A percentile compares a stretch with the other conserved stretches of the same genome.
Evolutionary conservation across 2,797 vertebrate genomes (phyloP).

Genomic region (Rhincodon typus): DNA sequence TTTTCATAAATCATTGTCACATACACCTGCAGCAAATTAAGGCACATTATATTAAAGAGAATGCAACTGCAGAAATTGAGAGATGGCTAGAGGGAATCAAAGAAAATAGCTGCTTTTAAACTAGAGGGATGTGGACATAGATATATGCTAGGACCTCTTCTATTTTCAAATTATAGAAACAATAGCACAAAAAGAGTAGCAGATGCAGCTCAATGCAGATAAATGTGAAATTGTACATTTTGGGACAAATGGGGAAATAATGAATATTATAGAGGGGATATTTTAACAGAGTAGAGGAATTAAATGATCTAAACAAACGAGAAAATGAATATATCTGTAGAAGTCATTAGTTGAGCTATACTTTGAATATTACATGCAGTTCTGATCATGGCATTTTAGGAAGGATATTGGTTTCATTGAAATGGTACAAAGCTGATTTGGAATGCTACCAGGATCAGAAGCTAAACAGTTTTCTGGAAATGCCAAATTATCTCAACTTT

Average conservation of each 20-base stretch:
- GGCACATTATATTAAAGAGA: too few relatives aligned
- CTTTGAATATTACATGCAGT: background rate
- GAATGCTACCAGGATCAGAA: background rate
- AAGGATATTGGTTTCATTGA: background rate
- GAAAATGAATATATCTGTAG: background rate
- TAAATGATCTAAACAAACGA: background rate
- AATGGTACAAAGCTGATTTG: background rate
- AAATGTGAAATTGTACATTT: background rate
- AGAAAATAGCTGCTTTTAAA: background rate
- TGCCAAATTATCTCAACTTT: background rate
- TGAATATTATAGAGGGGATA: background rate
- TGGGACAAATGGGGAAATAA: background rate
- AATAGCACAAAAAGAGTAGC: background rate
- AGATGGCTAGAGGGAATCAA: background rate
- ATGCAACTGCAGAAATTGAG: background rate
- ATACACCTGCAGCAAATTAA: background rate
- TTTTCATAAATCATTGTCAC: background rate
- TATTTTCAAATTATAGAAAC: background rate
- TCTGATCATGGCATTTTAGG: background rate
- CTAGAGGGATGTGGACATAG: background rate
- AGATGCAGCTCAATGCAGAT: background rate
- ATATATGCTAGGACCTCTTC: background rate
- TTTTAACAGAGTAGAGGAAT: background rate
- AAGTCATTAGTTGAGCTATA: background rate
- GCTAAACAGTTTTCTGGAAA: background rate